phyloP scores from a whole-genome alignment of 2,888 invertebrate genomes.

The Ennomos fuscantarius region DNA sequence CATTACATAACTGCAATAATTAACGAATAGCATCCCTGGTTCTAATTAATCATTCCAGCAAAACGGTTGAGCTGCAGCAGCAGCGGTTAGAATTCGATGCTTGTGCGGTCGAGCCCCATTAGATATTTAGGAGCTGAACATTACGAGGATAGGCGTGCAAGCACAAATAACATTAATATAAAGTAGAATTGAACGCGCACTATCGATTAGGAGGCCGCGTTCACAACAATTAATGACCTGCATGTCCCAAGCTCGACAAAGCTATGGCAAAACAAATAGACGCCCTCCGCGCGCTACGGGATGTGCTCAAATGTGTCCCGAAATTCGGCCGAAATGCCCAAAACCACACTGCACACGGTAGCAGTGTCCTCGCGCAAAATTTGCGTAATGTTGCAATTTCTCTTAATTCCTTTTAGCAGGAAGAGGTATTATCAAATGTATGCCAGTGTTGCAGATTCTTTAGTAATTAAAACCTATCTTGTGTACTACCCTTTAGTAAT shows the following conservation, averaged over 20 bases:
- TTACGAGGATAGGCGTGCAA: slow-evolving; percentile 59
- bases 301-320: slow-evolving; percentile 46
- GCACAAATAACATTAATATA: slow-evolving; percentile 84
- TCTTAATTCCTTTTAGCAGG: neutral
- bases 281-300: slow-evolving; percentile 70
- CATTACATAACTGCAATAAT: slow-evolving; percentile 17
- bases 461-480: no score
- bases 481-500: no score
- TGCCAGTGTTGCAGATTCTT: no score
- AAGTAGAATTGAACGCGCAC: slow-evolving; percentile 83
- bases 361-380: neutral
- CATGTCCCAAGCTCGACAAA: slow-evolving; percentile 82
- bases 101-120: slow-evolving; percentile 38
- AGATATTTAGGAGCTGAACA: slow-evolving; percentile 52
- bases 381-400: neutral
- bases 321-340: slow-evolving; percentile 27
- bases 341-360: neutral
- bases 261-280: slow-evolving; percentile 85
- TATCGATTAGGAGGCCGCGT: slow-evolving; percentile 84
- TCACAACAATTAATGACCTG: slow-evolving; percentile 85
- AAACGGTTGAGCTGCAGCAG: slow-evolving; percentile 36
- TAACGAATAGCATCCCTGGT: slow-evolving; percentile 20
- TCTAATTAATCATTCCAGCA: slow-evolving; percentile 36
- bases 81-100: slow-evolving; percentile 27
- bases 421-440: no score